These are phyloP conservation scores for Drosophila bunnanda DNA, from an alignment of 2,888 invertebrate species.

Conservation along the genomic window DNA sequence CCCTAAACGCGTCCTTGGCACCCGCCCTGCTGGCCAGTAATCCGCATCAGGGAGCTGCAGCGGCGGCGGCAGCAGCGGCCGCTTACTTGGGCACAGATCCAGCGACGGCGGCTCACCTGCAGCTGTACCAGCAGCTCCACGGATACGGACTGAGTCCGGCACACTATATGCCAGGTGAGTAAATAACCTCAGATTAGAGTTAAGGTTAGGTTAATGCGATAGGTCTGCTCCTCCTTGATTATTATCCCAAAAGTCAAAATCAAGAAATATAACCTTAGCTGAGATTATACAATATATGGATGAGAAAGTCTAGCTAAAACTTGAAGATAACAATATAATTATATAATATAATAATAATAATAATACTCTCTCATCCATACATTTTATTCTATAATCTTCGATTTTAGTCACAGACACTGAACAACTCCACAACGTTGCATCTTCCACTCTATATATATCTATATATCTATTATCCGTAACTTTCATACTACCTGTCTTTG, in stretches of 20 bases:
- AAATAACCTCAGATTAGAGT: background rate
- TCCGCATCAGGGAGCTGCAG: constrained; percentile 73
- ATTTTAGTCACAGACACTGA: constrained; percentile 28
- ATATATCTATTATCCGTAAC: constrained; percentile 31
- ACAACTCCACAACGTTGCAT: constrained; percentile 55
- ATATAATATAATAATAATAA: too few relatives aligned
- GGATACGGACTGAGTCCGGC: constrained; percentile 87
- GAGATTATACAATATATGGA: constrained; percentile 1
- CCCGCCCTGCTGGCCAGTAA: constrained; percentile 86
- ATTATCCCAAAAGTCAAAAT: background rate
- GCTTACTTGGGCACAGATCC: constrained; percentile 81
- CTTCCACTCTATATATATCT: constrained; percentile 22
- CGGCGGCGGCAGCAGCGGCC: constrained; percentile 84
- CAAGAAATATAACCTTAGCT: background rate
- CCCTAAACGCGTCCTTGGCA: constrained; percentile 85
- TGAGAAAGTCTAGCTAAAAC: background rate
- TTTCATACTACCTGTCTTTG: constrained; percentile 34
- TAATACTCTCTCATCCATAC: constrained; percentile 1
- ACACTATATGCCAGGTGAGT: constrained; percentile 87
- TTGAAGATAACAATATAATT: background rate
- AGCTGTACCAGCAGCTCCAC: constrained; percentile 88
- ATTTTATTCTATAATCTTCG: background rate
- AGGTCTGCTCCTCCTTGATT: constrained; percentile 4
- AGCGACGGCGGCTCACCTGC: constrained; percentile 87
- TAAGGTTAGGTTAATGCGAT: constrained; percentile 19